These are phyloP conservation scores for Rhingia campestris DNA, from an alignment of 2,888 invertebrate genomes.

Conservation along the genomic window DNA sequence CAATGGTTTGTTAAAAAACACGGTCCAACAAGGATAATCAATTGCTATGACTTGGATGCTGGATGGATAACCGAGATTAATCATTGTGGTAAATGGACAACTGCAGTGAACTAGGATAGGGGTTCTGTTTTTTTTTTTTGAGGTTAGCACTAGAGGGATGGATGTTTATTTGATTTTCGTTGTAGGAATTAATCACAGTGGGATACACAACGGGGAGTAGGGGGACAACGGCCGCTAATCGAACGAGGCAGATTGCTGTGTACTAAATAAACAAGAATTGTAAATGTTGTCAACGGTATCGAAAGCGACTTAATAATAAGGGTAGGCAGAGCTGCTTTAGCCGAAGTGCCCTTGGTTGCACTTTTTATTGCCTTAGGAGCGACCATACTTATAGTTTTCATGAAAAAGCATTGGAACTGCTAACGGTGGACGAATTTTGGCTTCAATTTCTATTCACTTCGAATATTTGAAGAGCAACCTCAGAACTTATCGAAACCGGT, in stretches of 20 bases:
- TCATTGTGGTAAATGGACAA: constrained; percentile 72
- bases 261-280: constrained; percentile 43
- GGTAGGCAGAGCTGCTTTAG: neutral
- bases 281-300: constrained; percentile 16
- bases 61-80: constrained; percentile 68
- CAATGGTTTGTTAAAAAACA: constrained; percentile 33
- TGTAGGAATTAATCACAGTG: constrained; percentile 49
- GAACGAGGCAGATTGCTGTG: constrained; percentile 26
- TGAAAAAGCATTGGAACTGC: too few relatives aligned
- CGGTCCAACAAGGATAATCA: constrained; percentile 40
- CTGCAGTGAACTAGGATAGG: constrained; percentile 41
- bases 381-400: too few relatives aligned
- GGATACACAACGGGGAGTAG: neutral
- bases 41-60: constrained; percentile 49
- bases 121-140: constrained; percentile 2
- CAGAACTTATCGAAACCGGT: too few relatives aligned
- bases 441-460: too few relatives aligned
- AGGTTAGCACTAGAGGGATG: too few relatives aligned
- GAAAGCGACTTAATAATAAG: neutral
- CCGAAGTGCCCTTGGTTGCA: too few relatives aligned
- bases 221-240: constrained; percentile 17
- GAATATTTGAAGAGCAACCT: too few relatives aligned
- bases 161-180: constrained; percentile 53
- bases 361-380: too few relatives aligned
- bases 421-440: too few relatives aligned